These are phyloP conservation scores for Cheumatopsyche charites DNA, from an alignment of 1,140 invertebrate species.

Conservation along the genomic window DNA sequence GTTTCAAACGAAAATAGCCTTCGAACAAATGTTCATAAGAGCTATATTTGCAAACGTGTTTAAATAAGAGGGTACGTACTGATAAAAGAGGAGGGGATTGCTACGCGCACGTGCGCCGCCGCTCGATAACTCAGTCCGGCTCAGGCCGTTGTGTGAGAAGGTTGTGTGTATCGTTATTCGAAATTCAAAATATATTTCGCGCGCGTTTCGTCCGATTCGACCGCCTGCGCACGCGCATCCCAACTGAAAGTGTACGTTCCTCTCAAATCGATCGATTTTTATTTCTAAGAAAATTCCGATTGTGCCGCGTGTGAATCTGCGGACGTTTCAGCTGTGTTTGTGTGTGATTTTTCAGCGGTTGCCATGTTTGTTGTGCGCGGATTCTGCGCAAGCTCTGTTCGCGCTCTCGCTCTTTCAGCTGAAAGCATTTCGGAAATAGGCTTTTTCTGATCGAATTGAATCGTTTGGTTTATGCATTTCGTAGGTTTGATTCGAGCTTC, in stretches of 20 bases:
- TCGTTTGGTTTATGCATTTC: too few relatives aligned
- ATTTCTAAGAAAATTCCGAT: too few relatives aligned
- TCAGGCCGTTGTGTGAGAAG: neutral
- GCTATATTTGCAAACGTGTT: too few relatives aligned
- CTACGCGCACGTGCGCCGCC: slow-evolving; percentile 18
- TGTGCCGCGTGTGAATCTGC: too few relatives aligned
- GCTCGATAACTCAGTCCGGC: slow-evolving; percentile 17
- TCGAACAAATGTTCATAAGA: too few relatives aligned
- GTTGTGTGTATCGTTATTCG: neutral
- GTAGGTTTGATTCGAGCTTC: too few relatives aligned
- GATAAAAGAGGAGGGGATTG: neutral
- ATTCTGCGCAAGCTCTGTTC: neutral
- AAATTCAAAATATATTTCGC: neutral
- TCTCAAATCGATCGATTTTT: too few relatives aligned
- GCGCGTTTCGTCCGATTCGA: neutral
- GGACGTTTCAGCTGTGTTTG: too few relatives aligned
- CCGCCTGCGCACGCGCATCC: slow-evolving; percentile 5
- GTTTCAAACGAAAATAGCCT: too few relatives aligned
- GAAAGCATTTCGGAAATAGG: neutral
- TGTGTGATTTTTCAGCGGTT: neutral
- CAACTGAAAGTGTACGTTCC: neutral
- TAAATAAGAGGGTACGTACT: too few relatives aligned
- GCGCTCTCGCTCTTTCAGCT: neutral
- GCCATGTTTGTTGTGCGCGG: slow-evolving; percentile 11
- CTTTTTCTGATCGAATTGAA: too few relatives aligned